Evolutionary conservation across 2,888 invertebrate genomes (phyloP).

Genomic region (Apamea monoglypha): DNA sequence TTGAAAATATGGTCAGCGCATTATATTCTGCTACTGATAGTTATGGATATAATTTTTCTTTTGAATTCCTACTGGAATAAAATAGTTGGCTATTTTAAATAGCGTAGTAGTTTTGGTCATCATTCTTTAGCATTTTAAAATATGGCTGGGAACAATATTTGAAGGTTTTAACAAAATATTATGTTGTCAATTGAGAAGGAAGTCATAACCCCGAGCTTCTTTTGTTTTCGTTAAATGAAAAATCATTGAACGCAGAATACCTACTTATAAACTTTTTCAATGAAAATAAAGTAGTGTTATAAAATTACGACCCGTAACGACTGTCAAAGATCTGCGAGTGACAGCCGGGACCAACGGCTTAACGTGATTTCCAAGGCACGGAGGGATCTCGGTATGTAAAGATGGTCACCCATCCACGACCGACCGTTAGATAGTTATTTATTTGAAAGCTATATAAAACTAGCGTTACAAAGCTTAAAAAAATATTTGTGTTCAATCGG

Average conservation of each 20-base stretch:
- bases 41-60: too few species aligned
- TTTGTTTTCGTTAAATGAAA: background rate
- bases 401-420: too few species aligned
- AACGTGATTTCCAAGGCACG: too few species aligned
- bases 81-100: background rate
- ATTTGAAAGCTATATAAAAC: too few species aligned
- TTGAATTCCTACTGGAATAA: background rate
- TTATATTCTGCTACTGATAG: background rate
- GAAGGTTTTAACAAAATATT: background rate
- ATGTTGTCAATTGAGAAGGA: background rate
- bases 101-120: background rate
- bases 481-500: too few species aligned
- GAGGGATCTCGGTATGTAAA: too few species aligned
- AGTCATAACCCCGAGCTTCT: background rate
- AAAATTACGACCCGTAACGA: too few species aligned
- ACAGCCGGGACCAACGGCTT: too few species aligned
- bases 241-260: background rate
- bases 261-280: background rate
- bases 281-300: too few species aligned
- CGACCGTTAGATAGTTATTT: too few species aligned
- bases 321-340: too few species aligned
- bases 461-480: too few species aligned
- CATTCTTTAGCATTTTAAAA: background rate
- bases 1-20: background rate
- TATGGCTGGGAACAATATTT: background rate